Conservation (phyloP, 1,140 invertebrate genomes). For the Papilio helenus region DNA sequence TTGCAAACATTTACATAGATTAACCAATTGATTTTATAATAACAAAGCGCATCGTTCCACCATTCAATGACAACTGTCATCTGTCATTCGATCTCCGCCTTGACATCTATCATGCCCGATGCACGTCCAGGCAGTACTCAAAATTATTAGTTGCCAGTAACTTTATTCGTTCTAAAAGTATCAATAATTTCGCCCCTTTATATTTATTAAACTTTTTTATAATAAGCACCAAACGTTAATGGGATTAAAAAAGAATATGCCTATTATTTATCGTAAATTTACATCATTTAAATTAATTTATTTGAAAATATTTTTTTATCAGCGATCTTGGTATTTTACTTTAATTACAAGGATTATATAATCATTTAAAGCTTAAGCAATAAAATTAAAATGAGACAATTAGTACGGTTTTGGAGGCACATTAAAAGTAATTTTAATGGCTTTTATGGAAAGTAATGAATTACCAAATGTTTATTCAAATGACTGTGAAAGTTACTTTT, state of each 20-base stretch:
- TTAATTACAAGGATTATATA: neutral
- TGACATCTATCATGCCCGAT: too few relatives aligned
- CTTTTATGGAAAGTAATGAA: neutral
- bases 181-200: too few relatives aligned
- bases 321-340: neutral
- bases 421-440: neutral
- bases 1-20: too few relatives aligned
- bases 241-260: neutral
- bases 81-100: too few relatives aligned
- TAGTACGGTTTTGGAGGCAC: neutral
- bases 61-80: too few relatives aligned
- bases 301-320: neutral
- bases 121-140: too few relatives aligned
- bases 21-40: too few relatives aligned
- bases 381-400: neutral
- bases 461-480: neutral
- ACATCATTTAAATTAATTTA: neutral
- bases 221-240: neutral
- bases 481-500: neutral
- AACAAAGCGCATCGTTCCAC: too few relatives aligned
- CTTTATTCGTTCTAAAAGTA: too few relatives aligned
- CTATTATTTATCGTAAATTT: neutral
- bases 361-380: neutral
- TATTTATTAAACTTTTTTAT: slow-evolving; percentile 36
- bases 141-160: too few relatives aligned